These are phyloP conservation scores for Garra rufa DNA, from an alignment of 2,113 vertebrate genomes.

Conservation along the genomic window DNA sequence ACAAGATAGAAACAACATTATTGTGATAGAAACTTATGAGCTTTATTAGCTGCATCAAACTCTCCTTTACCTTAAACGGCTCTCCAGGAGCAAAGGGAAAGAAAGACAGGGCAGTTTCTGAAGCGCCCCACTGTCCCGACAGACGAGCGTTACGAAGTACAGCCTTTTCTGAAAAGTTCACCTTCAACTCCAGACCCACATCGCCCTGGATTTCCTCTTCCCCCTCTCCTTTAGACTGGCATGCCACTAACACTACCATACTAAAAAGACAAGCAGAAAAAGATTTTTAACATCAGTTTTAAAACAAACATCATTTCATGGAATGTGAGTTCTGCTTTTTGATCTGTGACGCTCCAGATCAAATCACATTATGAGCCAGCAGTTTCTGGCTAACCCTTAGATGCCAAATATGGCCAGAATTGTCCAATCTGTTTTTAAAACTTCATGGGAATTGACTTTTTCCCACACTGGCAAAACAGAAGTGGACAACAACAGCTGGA, in stretches of 20 bases:
- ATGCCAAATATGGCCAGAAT: conserved; percentile 44
- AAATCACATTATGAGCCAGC: background rate
- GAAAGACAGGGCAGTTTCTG: conserved; percentile 85
- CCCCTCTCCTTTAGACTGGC: conserved; percentile 71
- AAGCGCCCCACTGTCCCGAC: conserved; percentile 83
- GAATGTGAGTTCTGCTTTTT: background rate
- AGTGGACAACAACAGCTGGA: background rate
- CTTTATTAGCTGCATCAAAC: background rate
- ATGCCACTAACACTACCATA: conserved; percentile 83
- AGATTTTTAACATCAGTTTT: background rate
- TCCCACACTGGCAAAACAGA: conserved; percentile 32
- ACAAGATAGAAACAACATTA: conserved; percentile 4
- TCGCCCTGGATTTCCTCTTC: conserved; percentile 79
- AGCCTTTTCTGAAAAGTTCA: conserved; percentile 84
- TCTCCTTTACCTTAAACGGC: conserved; percentile 84
- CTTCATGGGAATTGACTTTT: conserved; percentile 66
- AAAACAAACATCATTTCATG: background rate
- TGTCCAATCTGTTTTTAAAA: background rate
- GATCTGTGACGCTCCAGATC: background rate
- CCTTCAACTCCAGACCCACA: conserved; percentile 81
- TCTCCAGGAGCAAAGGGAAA: conserved; percentile 87
- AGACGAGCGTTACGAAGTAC: conserved; percentile 83
- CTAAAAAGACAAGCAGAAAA: conserved; percentile 66
- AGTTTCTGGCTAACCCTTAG: background rate
- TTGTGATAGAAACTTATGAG: background rate